These are phyloP conservation scores for Prolemur simus DNA, from an alignment of 2,113 vertebrate genomes.

Conservation along the genomic window DNA sequence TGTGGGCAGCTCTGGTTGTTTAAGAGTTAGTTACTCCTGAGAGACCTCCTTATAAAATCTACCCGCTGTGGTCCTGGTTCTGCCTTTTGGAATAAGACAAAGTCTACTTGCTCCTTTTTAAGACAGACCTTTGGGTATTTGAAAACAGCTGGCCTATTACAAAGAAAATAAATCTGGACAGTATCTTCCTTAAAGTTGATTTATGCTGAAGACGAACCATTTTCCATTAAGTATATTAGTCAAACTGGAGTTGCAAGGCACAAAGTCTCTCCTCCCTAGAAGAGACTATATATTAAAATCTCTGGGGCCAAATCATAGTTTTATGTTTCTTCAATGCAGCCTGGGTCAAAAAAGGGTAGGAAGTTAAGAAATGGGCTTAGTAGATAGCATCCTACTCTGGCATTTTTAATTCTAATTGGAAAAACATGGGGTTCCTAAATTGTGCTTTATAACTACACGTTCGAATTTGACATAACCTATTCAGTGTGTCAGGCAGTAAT, in stretches of 20 bases:
- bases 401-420: neutral
- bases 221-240: neutral
- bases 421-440: neutral
- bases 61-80: accelerated
- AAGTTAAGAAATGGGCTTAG: neutral
- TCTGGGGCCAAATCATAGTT: neutral
- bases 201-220: neutral
- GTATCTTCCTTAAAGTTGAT: neutral
- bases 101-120: accelerated
- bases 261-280: neutral
- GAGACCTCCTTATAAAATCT: neutral
- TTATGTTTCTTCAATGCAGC: neutral
- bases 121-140: neutral
- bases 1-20: neutral
- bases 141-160: neutral
- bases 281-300: neutral
- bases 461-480: neutral
- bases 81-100: neutral
- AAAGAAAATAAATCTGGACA: neutral
- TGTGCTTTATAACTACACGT: neutral
- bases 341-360: neutral
- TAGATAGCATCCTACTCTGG: neutral
- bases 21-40: neutral
- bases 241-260: neutral
- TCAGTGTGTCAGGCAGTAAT: neutral